Evolutionary conservation across 2,113 vertebrate genomes (phyloP).

Genomic region (Apteryx mantelli): DNA sequence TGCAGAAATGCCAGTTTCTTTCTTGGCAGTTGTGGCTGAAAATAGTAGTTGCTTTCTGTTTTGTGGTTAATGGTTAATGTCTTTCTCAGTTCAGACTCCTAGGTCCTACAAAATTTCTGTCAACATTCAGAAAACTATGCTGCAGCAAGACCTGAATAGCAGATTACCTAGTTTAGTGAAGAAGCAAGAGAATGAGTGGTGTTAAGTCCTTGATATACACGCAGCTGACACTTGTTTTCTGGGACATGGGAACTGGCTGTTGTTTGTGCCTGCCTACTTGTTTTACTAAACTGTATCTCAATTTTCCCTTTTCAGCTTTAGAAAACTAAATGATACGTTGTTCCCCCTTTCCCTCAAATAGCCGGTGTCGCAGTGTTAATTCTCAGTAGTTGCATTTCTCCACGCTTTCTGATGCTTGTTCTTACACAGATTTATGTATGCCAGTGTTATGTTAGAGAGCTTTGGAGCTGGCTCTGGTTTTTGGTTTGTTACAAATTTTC

Average conservation of each 20-base stretch:
- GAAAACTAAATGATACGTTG: neutral
- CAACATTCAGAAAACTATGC: neutral
- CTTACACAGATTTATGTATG: neutral
- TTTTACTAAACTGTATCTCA: neutral
- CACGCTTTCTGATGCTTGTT: neutral
- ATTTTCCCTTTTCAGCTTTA: neutral
- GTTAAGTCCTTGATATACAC: rapidly evolving
- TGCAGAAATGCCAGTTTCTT: neutral
- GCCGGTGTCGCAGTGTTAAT: neutral
- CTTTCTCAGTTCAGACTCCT: neutral
- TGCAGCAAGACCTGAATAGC: neutral
- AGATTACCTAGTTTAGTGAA: neutral
- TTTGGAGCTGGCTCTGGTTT: neutral
- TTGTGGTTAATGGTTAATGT: neutral
- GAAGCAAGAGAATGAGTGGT: neutral
- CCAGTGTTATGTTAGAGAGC: neutral
- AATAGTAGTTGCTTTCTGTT: neutral
- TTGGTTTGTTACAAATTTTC: neutral
- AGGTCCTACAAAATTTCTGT: neutral
- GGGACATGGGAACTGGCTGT: neutral
- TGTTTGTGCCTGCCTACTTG: neutral
- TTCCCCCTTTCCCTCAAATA: neutral
- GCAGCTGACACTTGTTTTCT: neutral
- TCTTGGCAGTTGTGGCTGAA: neutral
- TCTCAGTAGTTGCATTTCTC: neutral